Evolutionary conservation across 2,797 vertebrate genomes (phyloP), one percentile per base, ranked within the genome.

Genomic region (Triplophysa bombifrons): DNA sequence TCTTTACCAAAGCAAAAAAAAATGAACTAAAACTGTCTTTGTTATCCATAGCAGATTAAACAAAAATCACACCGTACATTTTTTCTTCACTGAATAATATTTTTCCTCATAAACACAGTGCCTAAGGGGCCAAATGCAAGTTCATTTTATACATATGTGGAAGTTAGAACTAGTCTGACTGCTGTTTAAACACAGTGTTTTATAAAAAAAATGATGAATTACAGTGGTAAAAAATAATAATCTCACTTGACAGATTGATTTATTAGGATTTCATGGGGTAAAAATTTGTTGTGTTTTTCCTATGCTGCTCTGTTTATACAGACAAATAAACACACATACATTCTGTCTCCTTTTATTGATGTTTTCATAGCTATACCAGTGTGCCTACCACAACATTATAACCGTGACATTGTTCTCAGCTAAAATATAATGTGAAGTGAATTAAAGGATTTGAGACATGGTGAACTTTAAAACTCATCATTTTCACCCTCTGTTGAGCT

Each of bases 391-490:
- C 72, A 53, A 30, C 58, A 76, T 78, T 77, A 55, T 30, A 67
- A 69, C 19, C 20, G 41, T 50, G 75, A 61, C 44, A 77, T 80
- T 68, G 44, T 78, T 72, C 63, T 64, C 41, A n/a, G 25, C 74
- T 76, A 69, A 70, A 74, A 61, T 27, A 66, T 38, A 73, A 22
- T 64, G 17, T 25, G 50, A 80, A 68, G 65, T 7, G 6, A 74
- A 79, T 83, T 81, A 58, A 83, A 78, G 72, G 61, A 80, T 66
- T 74, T 58, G 50, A 55, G 74, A 20, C 38, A 78, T 25, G 27
- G 48, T 78, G 53, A 83, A 83, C 84, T 72, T 85, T 68, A 81
- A 80, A 58, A 72, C 69, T 76, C 55, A 78, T 76, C 8, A 66
- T 46, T 82, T 72, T 67, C 48, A 74, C 41, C 53, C 61, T 80